These are phyloP conservation scores for Bombyx mandarina DNA, from an alignment of 1,140 invertebrate species.

Conservation along the genomic window DNA sequence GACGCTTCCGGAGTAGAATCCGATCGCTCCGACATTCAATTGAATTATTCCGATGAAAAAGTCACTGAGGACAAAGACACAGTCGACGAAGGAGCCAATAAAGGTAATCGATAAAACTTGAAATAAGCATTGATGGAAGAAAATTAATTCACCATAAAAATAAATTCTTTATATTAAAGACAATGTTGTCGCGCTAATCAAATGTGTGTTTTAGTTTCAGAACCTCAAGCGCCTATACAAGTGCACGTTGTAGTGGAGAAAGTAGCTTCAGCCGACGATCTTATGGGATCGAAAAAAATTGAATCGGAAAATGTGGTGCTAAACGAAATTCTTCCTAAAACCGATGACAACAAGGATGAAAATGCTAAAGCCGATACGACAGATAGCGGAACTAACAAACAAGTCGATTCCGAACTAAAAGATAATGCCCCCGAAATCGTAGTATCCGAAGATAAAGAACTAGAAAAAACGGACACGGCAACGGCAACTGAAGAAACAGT, in stretches of 20 bases:
- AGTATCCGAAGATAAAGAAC: too few relatives aligned
- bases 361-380: constrained; percentile 8
- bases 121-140: neutral
- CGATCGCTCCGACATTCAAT: constrained; percentile 30
- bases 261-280: neutral
- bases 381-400: constrained; percentile 14
- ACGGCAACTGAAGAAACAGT: too few relatives aligned
- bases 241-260: constrained; percentile 6
- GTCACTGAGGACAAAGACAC: constrained; percentile 14
- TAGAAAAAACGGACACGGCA: too few relatives aligned
- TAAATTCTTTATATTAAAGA: too few relatives aligned
- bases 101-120: constrained; percentile 1
- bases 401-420: too few relatives aligned
- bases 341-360: constrained; percentile 4
- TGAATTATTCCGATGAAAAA: constrained; percentile 45
- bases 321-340: neutral
- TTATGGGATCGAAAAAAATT: neutral
- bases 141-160: too few relatives aligned
- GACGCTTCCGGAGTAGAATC: constrained; percentile 38
- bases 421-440: too few relatives aligned
- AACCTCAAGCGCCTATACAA: constrained; percentile 8
- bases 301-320: neutral
- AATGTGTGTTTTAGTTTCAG: neutral
- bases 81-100: constrained; percentile 5
- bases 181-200: too few relatives aligned